phyloP scores from a whole-genome alignment of 2,888 invertebrate genomes.

The Drosophila demipolita region DNA sequence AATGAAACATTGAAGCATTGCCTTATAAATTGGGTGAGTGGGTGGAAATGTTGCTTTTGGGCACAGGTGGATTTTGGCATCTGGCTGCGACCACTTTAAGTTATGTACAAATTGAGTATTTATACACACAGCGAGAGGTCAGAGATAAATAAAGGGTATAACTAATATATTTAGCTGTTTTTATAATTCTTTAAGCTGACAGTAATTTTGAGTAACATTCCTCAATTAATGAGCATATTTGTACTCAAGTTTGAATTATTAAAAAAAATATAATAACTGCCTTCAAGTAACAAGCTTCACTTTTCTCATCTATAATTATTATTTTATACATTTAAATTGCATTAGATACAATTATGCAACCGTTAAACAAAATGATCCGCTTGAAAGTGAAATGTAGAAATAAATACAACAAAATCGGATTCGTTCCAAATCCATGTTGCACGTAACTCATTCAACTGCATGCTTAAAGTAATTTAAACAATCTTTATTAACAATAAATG shows the following conservation, averaged over 20 bases:
- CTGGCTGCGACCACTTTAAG: conserved; percentile 9
- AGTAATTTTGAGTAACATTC: neutral
- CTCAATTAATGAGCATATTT: neutral
- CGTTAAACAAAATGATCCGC: neutral
- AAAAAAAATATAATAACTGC: too few species aligned
- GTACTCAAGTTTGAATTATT: neutral
- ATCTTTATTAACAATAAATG: neutral
- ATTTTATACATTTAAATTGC: neutral
- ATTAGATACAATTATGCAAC: neutral
- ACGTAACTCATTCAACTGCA: neutral
- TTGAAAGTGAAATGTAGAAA: neutral
- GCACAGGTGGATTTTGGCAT: conserved; percentile 2
- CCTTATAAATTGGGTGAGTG: conserved; percentile 57
- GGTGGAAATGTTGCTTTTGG: neutral
- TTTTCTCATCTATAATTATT: too few species aligned
- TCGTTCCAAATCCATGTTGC: neutral
- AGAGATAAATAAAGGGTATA: neutral
- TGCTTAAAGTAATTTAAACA: neutral
- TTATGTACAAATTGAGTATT: conserved; percentile 29
- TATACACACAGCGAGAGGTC: conserved; percentile 13
- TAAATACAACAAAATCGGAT: neutral
- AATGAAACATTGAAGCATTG: conserved; percentile 72
- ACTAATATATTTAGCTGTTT: neutral
- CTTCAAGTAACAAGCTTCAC: neutral
- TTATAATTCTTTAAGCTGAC: neutral